Percentiles rank a stretch among this genome's conserved stretches.
phyloP scores from a whole-genome alignment of 2,888 invertebrate genomes.

The Pyrrhosoma nymphula region DNA sequence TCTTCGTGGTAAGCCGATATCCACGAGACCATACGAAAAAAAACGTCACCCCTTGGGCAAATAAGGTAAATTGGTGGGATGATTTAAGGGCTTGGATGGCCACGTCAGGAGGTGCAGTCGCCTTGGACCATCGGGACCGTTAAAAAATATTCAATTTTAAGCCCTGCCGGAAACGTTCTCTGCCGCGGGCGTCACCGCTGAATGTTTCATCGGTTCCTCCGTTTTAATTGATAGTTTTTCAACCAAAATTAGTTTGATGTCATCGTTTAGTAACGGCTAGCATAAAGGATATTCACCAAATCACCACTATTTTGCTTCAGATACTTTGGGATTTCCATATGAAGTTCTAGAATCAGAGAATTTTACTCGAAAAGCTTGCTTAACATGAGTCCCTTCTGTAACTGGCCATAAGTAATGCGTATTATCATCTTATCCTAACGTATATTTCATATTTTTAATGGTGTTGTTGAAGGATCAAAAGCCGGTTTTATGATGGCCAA shows the following conservation, averaged over 20 bases:
- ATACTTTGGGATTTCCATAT: too few species aligned
- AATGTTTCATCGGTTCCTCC: not conserved
- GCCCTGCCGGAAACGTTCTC: not conserved
- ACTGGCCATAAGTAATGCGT: too few species aligned
- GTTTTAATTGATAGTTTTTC: slow-evolving; percentile 4
- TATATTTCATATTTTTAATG: too few species aligned
- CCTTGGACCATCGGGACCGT: not conserved
- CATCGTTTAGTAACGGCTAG: not conserved
- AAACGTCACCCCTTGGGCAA: not conserved
- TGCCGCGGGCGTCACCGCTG: not conserved
- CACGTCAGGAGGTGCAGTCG: not conserved
- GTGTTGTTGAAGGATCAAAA: too few species aligned
- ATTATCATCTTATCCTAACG: too few species aligned
- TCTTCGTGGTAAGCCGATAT: not conserved
- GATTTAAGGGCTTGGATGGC: not conserved
- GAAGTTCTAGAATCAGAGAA: too few species aligned
- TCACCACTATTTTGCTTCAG: too few species aligned
- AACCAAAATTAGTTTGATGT: not conserved
- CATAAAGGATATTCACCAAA: too few species aligned
- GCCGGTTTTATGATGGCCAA: too few species aligned
- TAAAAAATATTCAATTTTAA: not conserved
- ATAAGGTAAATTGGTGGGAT: not conserved
- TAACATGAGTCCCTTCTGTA: too few species aligned
- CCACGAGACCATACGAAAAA: not conserved
- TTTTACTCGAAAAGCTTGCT: too few species aligned